Evolutionary conservation across 2,797 vertebrate genomes (phyloP).

Genomic region (Epinephelus awoara): DNA sequence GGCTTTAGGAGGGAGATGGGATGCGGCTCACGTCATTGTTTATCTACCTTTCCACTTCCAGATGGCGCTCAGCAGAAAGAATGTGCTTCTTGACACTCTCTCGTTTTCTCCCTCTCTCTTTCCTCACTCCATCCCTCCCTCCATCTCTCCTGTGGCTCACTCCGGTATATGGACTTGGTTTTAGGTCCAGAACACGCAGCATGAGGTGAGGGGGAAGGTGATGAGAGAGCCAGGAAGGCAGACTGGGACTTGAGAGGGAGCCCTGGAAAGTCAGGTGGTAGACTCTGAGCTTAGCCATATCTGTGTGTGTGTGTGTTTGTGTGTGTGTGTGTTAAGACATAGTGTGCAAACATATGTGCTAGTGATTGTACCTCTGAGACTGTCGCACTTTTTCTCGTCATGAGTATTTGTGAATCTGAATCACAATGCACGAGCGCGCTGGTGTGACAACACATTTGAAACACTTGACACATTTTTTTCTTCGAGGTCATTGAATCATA

Average conservation of each 20-base stretch:
- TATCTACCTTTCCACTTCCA: constrained; percentile 87
- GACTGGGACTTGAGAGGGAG: constrained; percentile 66
- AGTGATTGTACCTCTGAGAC: constrained; percentile 45
- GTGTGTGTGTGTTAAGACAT: constrained; percentile 28
- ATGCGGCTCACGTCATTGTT: constrained; percentile 82
- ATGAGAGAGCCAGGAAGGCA: constrained; percentile 65
- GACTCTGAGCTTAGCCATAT: constrained; percentile 19
- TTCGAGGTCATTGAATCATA: constrained; percentile 77
- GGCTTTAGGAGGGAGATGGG: constrained; percentile 67
- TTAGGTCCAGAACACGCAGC: constrained; percentile 75
- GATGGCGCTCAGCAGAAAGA: constrained; percentile 86
- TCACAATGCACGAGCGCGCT: constrained; percentile 19
- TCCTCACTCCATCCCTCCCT: constrained; percentile 52
- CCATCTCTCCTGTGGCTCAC: constrained; percentile 71
- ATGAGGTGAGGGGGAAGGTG: constrained; percentile 56
- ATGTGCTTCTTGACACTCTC: constrained; percentile 80
- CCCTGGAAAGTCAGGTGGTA: constrained; percentile 61
- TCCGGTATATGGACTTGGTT: constrained; percentile 69
- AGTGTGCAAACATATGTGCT: constrained; percentile 54
- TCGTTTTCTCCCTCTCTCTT: constrained; percentile 59
- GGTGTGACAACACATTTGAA: constrained; percentile 43
- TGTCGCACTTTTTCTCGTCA: constrained; percentile 19
- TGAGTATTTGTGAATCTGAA: constrained; percentile 45
- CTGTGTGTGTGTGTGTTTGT: constrained; percentile 27
- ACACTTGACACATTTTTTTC: constrained; percentile 59